These are phyloP conservation scores for Sarcophaga subvicina DNA, from an alignment of 2,888 invertebrate species.

Conservation along the genomic window DNA sequence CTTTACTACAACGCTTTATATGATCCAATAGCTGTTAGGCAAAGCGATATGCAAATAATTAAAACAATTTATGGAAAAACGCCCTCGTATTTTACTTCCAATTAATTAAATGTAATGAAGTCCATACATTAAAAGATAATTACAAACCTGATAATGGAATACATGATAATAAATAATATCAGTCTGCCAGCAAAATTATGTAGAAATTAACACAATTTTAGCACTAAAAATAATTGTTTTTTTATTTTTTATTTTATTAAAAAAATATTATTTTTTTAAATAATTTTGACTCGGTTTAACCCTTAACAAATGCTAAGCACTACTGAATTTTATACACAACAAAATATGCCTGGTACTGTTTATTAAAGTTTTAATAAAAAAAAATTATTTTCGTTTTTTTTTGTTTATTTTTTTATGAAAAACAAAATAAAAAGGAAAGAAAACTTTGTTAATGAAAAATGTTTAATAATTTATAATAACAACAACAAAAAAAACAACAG, in stretches of 20 bases:
- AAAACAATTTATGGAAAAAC: no score
- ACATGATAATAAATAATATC: slow-evolving; percentile 23
- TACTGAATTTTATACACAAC: slow-evolving; percentile 31
- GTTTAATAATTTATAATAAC: slow-evolving; percentile 48
- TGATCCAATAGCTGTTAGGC: no score
- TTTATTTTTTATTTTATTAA: background rate
- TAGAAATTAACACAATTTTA: no score
- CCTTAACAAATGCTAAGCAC: slow-evolving; percentile 49
- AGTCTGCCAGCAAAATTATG: no score
- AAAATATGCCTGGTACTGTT: no score
- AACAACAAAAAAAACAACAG: slow-evolving; percentile 3
- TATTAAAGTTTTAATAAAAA: slow-evolving; percentile 24
- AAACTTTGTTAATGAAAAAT: slow-evolving; percentile 45
- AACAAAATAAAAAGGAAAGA: slow-evolving; percentile 3
- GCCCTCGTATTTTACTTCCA: no score
- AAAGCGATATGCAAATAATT: no score
- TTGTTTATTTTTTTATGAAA: slow-evolving; percentile 14
- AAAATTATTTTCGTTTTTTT: slow-evolving; percentile 29
- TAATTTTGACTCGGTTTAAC: slow-evolving; percentile 36
- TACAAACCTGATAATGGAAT: slow-evolving; percentile 57
- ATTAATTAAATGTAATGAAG: no score
- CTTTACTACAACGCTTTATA: no score
- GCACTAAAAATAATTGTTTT: background rate
- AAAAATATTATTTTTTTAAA: background rate
- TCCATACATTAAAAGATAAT: slow-evolving; percentile 10